Base-by-base conservation (phyloP, 2,797 vertebrate genomes). In the Limnodromus scolopaceus region DNA sequence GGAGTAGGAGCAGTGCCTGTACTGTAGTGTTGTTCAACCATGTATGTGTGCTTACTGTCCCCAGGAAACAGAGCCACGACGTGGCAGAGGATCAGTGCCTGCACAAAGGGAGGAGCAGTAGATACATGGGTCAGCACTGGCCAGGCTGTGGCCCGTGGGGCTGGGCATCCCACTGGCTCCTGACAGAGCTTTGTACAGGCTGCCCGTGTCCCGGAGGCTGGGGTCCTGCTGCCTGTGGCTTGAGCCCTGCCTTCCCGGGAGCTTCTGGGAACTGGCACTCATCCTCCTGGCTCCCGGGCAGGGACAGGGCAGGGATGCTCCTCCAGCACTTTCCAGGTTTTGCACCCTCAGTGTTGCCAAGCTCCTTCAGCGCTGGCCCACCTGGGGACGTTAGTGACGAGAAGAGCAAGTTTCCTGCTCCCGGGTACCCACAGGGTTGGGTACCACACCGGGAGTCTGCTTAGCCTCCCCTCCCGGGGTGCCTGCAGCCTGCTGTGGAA, bases 311-410 rank as follows among this genome's bases (percentile, higher is more conserved):
- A 61, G 38, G 46, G 46, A 41, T 30, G 38, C 24, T n/a, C 6
- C 1, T n/a, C 43, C 58, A 39, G 45, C 14, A 23, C 25, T 46
- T 72, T 32, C 66, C 57, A 58, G 27, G 34, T 17, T 61, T 55
- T 30, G 38, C 32, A 32, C 10, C 9, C 36, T 32, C 20, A 4
- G 9, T 9, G 16, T 28, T 79, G 36, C 36, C 2, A 10, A 89
- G 36, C 14, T 87, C 55, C 51, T 57, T 81, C 93, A 77, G 55
- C 0, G 3, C 7, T 53, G 28, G 51, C 32, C 46, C 51, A 39
- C 19, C 9, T 38, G 11, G 41, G 30, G 27, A 49, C 0, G 0
- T 22, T 2, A 45, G 51, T 24, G 19, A 65, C 23, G n/a, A 89
- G 64, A 28, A 48, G 17, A 60, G 7, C 49, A 70, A 8, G 13